Conservation (phyloP, 1,140 invertebrate genomes). For the Trichonephila clavipes region DNA sequence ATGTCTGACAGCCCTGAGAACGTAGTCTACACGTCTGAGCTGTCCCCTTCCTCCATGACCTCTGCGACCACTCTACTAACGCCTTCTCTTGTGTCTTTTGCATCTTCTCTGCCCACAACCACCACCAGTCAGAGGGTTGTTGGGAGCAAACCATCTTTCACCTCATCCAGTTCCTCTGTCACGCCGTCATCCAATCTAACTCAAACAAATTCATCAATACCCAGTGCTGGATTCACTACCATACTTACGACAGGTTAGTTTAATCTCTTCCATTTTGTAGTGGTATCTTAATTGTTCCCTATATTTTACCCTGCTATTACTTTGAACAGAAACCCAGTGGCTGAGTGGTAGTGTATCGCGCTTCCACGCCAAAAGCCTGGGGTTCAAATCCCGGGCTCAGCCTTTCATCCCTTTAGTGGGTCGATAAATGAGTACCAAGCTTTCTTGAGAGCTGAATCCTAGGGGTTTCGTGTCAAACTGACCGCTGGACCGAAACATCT, state of each 20-base stretch:
- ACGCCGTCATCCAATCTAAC: not conserved
- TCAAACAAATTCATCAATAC: not conserved
- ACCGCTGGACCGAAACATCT: no score
- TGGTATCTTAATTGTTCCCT: no score
- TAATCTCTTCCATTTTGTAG: not conserved
- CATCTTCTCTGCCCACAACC: conserved; percentile 16
- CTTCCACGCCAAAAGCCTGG: no score
- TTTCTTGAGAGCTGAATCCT: no score
- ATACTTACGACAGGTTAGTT: conserved; percentile 52
- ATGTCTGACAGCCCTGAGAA: conserved; percentile 68
- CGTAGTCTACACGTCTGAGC: conserved; percentile 25
- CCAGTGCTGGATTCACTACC: conserved; percentile 52
- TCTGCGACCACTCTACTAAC: conserved; percentile 43
- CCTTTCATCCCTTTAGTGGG: no score
- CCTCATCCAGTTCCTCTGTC: conserved; percentile 45
- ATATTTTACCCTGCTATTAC: no score
- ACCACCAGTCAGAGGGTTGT: not conserved
- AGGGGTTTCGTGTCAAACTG: no score
- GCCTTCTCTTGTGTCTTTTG: conserved; percentile 59
- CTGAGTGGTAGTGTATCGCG: no score
- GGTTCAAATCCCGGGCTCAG: no score
- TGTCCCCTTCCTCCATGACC: conserved; percentile 36
- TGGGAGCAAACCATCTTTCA: conserved; percentile 31
- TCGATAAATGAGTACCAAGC: no score
- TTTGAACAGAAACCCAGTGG: no score